Base-by-base conservation (phyloP, 2,113 vertebrate species). In the Nerophis lumbriciformis region DNA sequence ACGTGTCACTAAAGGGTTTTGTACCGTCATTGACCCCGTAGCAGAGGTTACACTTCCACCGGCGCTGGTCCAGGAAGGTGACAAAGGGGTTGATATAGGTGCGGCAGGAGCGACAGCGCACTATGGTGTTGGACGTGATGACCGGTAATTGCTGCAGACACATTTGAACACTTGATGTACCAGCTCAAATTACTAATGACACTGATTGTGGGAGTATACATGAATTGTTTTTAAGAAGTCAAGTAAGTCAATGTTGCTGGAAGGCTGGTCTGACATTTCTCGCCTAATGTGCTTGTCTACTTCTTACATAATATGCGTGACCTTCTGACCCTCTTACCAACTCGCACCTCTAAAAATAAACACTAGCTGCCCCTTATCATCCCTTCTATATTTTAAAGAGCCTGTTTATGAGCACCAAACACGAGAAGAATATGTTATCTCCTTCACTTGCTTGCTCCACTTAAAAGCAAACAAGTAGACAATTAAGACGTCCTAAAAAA, bases 71-170 rank as follows among this genome's bases (percentile, higher is more conserved):
- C 77, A 98, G 90, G 84, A 99, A 99, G 66, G 95, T 94, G 72
- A 99, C 94, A 11, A 99, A 99, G 6, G 96, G 97, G 61, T 98
- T 99, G 90, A 99, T 99, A 3, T 98, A 98, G 0, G 97, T 98
- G 68, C 95, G 92, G 73, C 97, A 98, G 19, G 94, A 93, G 45
- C 95, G 93, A 72, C 96, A 99, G 49, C 97, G 91, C 72, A 98
- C 95, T 21, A 99, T 99, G 6, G 94, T 96, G 85, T 93, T 98
- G 14, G 95, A 97, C 1, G 96, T 98, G 90, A 99, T 98, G 64
- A 98, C 95, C 0, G 97, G 95, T 59, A 99, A 86, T 88, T 97
- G 95, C 97, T 99, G 70, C 75, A 53, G 55, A 57, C 49, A n/a
- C 8, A 60, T 48, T 49, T 1, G 37, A 10, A 48, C 39, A 19